Percentiles rank a stretch among this genome's conserved stretches.
These are phyloP conservation scores for Drosophila nasuta DNA, from an alignment of 1,140 invertebrate genomes.

Conservation along the genomic window DNA sequence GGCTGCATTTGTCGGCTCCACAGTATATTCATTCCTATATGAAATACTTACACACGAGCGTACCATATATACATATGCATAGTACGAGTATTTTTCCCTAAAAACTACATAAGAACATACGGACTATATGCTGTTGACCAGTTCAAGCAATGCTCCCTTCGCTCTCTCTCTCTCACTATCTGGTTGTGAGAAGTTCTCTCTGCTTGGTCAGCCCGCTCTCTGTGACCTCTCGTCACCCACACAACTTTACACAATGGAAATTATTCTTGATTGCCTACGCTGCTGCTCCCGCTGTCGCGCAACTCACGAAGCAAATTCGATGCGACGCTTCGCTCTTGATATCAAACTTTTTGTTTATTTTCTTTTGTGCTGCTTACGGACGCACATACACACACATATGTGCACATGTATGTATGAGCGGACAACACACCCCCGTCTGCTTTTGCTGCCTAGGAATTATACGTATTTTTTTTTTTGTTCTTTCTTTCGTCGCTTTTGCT, in stretches of 20 bases:
- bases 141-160: slow-evolving; percentile 8
- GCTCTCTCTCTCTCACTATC: background rate
- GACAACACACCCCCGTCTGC: slow-evolving; percentile 33
- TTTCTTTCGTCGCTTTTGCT: slow-evolving; percentile 49
- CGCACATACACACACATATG: slow-evolving; percentile 15
- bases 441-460: slow-evolving; percentile 33
- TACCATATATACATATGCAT: background rate
- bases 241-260: slow-evolving; percentile 51
- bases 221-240: slow-evolving; percentile 52
- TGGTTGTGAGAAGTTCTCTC: slow-evolving; percentile 13
- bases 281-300: slow-evolving; percentile 32
- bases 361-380: slow-evolving; percentile 60
- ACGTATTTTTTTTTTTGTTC: slow-evolving; percentile 35
- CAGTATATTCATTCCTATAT: background rate
- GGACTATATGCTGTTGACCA: slow-evolving; percentile 18
- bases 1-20: slow-evolving; percentile 42
- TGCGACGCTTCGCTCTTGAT: slow-evolving; percentile 44
- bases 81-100: slow-evolving; percentile 32
- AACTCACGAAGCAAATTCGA: slow-evolving; percentile 22
- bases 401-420: too few species aligned
- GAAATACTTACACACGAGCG: background rate
- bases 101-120: slow-evolving; percentile 22
- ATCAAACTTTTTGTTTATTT: slow-evolving; percentile 76
- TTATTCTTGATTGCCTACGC: slow-evolving; percentile 52
- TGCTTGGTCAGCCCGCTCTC: slow-evolving; percentile 43